Conservation (phyloP, 2,888 invertebrate species). For the Chrysodeixis includens region DNA sequence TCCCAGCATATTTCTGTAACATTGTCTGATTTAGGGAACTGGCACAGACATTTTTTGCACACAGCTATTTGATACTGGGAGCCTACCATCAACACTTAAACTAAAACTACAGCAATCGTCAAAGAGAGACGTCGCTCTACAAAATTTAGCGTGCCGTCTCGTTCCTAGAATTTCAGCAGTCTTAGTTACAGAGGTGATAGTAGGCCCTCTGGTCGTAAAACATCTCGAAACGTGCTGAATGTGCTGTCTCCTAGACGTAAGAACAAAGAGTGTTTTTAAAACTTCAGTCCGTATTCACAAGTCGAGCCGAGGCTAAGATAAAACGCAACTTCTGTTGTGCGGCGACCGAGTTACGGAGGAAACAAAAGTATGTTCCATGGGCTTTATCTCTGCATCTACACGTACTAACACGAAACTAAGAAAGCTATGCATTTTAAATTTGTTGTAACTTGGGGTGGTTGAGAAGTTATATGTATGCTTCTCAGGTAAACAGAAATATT, state of each 20-base stretch:
- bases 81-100: no score
- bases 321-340: slow-evolving; percentile 60
- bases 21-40: slow-evolving; percentile 8
- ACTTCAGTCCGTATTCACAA: slow-evolving; percentile 47
- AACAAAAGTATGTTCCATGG: slow-evolving; percentile 48
- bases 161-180: no score
- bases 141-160: no score
- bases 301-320: slow-evolving; percentile 51
- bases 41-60: slow-evolving; percentile 32
- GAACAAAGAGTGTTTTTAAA: slow-evolving; percentile 52
- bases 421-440: slow-evolving; percentile 47
- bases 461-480: neutral
- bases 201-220: slow-evolving; percentile 35
- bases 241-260: slow-evolving; percentile 21
- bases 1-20: slow-evolving; percentile 7
- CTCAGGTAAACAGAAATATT: no score
- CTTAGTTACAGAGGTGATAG: no score
- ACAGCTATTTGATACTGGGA: slow-evolving; percentile 21
- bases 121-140: no score
- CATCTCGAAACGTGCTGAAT: slow-evolving; percentile 23
- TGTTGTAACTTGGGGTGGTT: neutral
- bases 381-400: slow-evolving; percentile 49
- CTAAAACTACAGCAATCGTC: no score
- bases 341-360: slow-evolving; percentile 65
- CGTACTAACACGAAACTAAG: slow-evolving; percentile 24